Evolutionary conservation across 2,113 vertebrate species (phyloP), one percentile per base, ranked within the genome.

Genomic region (Scomber scombrus): DNA sequence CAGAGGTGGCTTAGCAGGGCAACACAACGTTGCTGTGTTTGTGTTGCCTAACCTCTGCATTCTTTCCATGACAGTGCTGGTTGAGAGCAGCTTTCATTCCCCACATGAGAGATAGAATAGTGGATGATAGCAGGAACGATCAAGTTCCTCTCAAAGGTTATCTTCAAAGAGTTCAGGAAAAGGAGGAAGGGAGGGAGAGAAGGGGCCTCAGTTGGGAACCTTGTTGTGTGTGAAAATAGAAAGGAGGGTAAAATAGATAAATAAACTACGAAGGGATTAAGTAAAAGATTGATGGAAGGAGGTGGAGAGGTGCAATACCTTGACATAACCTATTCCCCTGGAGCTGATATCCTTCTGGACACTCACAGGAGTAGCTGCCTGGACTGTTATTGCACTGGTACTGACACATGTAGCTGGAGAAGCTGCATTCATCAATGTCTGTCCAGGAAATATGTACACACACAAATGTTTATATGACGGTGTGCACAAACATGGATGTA

Each of bases 371-470:
- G 89, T 96, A 99, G 83, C 96, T 96, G 45, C 97, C 97, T 61
- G 97, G 97, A 84, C 93, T 96, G 19, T 99, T 99, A 60, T 97
- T 94, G 89, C 97, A 99, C 54, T 98, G 97, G 82, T 96, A 97
- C 66, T 98, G 97, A 85, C 97, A 99, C 70, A 97, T 76, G 67
- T 97, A 98, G 88, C 92, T 97, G 57, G 96, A 97, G 56, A 96
- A 96, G 93, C 96, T 94, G 91, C 97, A 99, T 91, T 99, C 97
- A 60, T 99, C 96, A 11, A 97, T 96, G 86, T 98, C 97, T 99
- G 85, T 49, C 67, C 72, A 75, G 47, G 49, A 84, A 71, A 84
- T n/a, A 52, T 12, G 12, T 10, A 62, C 12, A 75, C 23, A 52
- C 55, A 80, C 15, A 52, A 18, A 57, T 15, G 18, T 19, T 26